phyloP scores from a whole-genome alignment of 2,113 vertebrate species.

The Xiphophorus couchianus region DNA sequence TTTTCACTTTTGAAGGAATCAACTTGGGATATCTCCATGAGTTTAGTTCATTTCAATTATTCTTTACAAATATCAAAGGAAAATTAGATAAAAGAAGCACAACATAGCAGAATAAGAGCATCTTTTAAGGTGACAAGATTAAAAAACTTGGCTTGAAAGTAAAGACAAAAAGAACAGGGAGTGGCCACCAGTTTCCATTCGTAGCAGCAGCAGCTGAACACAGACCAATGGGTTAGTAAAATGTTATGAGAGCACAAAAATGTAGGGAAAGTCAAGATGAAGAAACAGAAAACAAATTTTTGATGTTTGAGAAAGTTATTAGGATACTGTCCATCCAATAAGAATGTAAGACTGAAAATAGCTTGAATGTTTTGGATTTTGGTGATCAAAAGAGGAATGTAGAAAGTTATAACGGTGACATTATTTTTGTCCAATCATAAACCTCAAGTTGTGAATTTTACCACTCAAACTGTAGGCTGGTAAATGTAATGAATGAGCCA shows the following conservation, averaged over 20 bases:
- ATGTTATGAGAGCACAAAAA: slow-evolving; percentile 27
- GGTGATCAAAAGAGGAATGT: slow-evolving; percentile 1
- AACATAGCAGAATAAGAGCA: slow-evolving; percentile 23
- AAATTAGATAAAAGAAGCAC: background rate
- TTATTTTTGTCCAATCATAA: background rate
- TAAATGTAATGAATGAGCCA: background rate
- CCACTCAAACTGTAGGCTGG: background rate
- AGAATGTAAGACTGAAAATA: background rate
- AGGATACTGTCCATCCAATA: slow-evolving; percentile 2
- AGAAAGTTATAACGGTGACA: too few species aligned
- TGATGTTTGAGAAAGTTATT: slow-evolving; percentile 13
- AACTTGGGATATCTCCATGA: slow-evolving; percentile 18
- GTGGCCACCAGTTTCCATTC: slow-evolving; percentile 23
- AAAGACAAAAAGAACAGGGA: slow-evolving; percentile 18
- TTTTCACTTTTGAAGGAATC: slow-evolving; percentile 6
- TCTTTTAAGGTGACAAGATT: slow-evolving; percentile 14
- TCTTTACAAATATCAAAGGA: background rate
- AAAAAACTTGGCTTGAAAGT: slow-evolving; percentile 12
- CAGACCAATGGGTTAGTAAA: slow-evolving; percentile 29
- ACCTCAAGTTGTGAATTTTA: background rate
- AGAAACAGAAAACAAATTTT: slow-evolving; percentile 24
- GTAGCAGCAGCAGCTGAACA: slow-evolving; percentile 41
- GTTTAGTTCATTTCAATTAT: background rate
- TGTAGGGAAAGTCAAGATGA: slow-evolving; percentile 16
- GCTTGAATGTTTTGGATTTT: too few species aligned